Percentiles rank a stretch among this genome's conserved stretches.
Conservation (phyloP, 2,888 invertebrate species). For the Heteromurus nitidus region DNA sequence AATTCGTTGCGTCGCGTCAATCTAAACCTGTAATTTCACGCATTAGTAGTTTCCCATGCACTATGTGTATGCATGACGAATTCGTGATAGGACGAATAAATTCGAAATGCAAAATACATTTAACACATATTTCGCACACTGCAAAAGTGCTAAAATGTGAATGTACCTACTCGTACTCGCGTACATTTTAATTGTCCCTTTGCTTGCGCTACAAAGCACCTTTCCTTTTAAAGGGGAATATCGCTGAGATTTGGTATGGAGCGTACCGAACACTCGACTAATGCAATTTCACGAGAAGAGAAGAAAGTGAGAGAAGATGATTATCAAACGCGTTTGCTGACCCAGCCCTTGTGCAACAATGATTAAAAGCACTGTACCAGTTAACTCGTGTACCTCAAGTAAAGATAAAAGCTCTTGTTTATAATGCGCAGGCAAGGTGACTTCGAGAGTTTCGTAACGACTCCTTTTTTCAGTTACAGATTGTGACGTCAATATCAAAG, state of each 20-base stretch:
- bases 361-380: background rate
- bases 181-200: no score
- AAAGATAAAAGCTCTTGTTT: background rate
- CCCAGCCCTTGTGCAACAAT: constrained; percentile 58
- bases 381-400: background rate
- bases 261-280: constrained; percentile 30
- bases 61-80: no score
- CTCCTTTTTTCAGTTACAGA: background rate
- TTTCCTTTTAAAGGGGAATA: no score
- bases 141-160: no score
- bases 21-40: constrained; percentile 3
- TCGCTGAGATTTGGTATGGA: no score
- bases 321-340: constrained; percentile 44
- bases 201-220: no score
- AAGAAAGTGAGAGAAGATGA: constrained; percentile 59
- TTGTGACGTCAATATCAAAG: background rate
- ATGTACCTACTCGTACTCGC: no score
- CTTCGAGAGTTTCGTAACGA: background rate
- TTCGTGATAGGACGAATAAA: no score
- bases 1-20: background rate
- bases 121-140: no score
- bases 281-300: constrained; percentile 49
- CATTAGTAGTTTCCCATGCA: constrained; percentile 2
- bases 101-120: no score
- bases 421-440: background rate